Conservation (phyloP, 2,113 vertebrate genomes). For the Maccullochella peelii region DNA sequence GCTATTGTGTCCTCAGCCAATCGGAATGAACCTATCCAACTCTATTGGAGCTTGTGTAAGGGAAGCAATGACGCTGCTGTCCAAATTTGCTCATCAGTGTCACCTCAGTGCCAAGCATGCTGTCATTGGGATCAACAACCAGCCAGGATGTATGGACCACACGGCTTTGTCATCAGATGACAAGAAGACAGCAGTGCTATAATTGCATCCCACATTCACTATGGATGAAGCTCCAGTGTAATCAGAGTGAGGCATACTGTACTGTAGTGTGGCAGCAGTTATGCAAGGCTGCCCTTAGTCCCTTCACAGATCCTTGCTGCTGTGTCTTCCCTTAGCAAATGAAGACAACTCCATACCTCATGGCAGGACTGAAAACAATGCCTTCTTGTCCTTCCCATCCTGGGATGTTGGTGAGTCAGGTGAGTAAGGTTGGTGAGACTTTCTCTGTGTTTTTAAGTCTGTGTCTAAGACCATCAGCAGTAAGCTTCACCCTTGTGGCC, state of each 20-base stretch:
- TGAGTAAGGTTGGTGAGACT: neutral
- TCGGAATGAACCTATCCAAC: neutral
- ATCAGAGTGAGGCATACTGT: neutral
- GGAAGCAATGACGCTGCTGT: neutral
- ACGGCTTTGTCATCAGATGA: constrained; percentile 7
- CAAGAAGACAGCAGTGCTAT: constrained; percentile 2
- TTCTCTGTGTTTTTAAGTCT: neutral
- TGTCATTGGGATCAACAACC: neutral
- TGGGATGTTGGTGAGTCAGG: neutral
- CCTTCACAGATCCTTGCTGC: neutral
- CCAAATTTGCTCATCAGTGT: constrained; percentile 13
- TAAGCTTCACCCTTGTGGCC: neutral
- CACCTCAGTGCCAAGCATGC: neutral
- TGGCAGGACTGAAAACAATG: neutral
- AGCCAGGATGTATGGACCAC: neutral
- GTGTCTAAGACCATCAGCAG: constrained; percentile 2
- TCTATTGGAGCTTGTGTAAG: neutral
- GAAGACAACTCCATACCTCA: neutral
- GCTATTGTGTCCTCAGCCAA: neutral
- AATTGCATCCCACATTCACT: neutral
- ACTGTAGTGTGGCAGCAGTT: neutral
- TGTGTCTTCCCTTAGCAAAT: neutral
- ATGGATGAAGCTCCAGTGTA: neutral
- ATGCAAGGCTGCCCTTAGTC: neutral
- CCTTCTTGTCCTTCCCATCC: neutral